Evolutionary conservation across 2,113 vertebrate species (phyloP).

Genomic region (Cynopterus brachyotis): DNA sequence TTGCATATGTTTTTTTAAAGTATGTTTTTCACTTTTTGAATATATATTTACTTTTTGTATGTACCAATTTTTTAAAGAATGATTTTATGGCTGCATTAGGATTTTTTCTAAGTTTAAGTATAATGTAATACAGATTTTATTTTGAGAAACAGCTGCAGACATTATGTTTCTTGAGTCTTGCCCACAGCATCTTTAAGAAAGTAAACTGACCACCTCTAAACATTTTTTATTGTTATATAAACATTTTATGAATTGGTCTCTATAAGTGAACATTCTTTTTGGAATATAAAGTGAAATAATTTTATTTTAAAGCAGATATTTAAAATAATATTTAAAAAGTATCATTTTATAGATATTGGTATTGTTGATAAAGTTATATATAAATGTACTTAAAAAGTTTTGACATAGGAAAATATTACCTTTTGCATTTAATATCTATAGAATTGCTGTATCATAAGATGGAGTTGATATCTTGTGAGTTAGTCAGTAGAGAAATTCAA

Average conservation of each 20-base stretch:
- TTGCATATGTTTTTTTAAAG: background rate
- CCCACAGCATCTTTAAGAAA: background rate
- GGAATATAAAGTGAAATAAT: background rate
- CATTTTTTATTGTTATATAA: background rate
- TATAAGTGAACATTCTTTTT: constrained; percentile 9
- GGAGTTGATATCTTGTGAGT: constrained; percentile 42
- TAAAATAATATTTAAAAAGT: constrained; percentile 1
- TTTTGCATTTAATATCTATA: background rate
- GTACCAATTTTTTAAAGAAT: background rate
- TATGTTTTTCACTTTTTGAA: background rate
- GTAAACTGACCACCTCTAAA: background rate
- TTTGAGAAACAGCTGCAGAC: background rate
- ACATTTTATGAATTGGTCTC: constrained; percentile 18
- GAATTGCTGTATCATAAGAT: background rate
- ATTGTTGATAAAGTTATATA: background rate
- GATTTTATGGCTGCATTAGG: background rate
- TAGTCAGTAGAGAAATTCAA: constrained; percentile 43
- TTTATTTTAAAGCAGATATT: constrained; percentile 33
- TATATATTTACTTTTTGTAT: background rate
- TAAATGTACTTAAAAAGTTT: constrained; percentile 40
- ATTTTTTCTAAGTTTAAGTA: background rate
- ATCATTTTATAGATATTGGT: constrained; percentile 29
- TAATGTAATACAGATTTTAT: constrained; percentile 43
- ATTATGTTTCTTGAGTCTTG: background rate
- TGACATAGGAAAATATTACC: background rate